Percentiles rank a stretch among this genome's conserved stretches.
Evolutionary conservation across 2,888 invertebrate genomes (phyloP).

Genomic region (Synanthedon andrenaeformis): DNA sequence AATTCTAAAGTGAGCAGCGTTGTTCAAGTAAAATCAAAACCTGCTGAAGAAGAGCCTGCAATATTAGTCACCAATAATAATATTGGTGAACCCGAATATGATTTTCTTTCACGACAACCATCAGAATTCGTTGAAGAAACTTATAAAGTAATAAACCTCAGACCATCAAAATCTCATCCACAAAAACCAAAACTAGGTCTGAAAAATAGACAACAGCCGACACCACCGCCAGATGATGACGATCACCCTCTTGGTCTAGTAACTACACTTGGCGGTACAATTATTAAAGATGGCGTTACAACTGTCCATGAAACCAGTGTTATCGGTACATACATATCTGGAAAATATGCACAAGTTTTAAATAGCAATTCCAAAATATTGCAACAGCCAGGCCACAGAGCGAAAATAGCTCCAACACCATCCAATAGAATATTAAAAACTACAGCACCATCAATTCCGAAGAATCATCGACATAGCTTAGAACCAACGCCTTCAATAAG

Average conservation of each 20-base stretch:
- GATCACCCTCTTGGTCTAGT: constrained; percentile 84
- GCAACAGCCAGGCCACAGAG: constrained; percentile 57
- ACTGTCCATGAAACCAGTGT: constrained; percentile 90
- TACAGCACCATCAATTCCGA: constrained; percentile 73
- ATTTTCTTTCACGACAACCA: constrained; percentile 86
- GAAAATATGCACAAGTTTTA: constrained; percentile 88
- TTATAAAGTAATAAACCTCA: constrained; percentile 83
- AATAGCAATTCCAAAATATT: constrained; percentile 83
- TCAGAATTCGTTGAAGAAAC: constrained; percentile 88
- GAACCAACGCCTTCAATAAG: constrained; percentile 75
- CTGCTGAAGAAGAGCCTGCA: constrained; percentile 67
- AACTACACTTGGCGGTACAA: constrained; percentile 85
- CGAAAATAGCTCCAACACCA: constrained; percentile 76
- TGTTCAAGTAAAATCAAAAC: constrained; percentile 64
- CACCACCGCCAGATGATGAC: constrained; percentile 66
- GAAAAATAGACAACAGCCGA: constrained; percentile 50
- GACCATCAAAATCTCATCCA: constrained; percentile 72
- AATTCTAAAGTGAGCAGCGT: constrained; percentile 65
- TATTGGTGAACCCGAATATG: constrained; percentile 84
- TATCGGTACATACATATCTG: constrained; percentile 88
- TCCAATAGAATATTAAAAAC: constrained; percentile 81
- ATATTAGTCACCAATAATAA: constrained; percentile 76
- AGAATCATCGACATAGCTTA: constrained; percentile 68
- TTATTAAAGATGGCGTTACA: constrained; percentile 84
- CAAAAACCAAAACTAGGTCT: constrained; percentile 56